Conservation (phyloP, 2,888 invertebrate species). For the Sarcophaga rosellei region DNA sequence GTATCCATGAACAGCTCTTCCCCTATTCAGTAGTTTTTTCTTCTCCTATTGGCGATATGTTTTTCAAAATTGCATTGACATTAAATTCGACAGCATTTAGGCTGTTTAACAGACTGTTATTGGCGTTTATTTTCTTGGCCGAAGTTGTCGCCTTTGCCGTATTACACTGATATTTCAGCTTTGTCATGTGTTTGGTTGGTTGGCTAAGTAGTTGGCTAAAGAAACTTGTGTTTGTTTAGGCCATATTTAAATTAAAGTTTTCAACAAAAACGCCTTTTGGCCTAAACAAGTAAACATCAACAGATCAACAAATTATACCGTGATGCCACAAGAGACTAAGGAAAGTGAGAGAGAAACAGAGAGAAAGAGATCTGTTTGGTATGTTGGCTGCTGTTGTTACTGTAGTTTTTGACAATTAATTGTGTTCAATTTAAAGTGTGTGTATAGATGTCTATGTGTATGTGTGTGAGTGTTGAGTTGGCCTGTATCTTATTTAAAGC, state of each 20-base stretch:
- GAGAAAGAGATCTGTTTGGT: constrained; percentile 56
- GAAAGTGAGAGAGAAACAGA: constrained; percentile 11
- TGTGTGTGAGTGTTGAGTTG: neutral
- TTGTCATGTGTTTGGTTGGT: constrained; percentile 5
- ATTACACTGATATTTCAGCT: constrained; percentile 48
- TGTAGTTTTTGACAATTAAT: constrained; percentile 57
- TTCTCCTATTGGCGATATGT: constrained; percentile 40
- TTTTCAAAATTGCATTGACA: constrained; percentile 67
- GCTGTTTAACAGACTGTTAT: constrained; percentile 61
- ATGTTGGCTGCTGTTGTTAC: constrained; percentile 38
- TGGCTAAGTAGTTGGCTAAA: neutral
- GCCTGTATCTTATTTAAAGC: neutral
- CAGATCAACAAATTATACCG: constrained; percentile 37
- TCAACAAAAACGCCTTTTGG: constrained; percentile 65
- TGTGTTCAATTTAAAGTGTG: constrained; percentile 57
- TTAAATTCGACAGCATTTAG: constrained; percentile 68
- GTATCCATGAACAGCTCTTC: neutral
- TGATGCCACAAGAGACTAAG: neutral
- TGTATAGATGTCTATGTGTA: constrained; percentile 15
- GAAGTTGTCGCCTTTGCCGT: neutral
- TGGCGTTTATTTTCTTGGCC: constrained; percentile 12
- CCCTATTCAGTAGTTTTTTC: neutral
- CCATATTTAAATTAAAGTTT: constrained; percentile 14
- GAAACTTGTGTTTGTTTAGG: constrained; percentile 6
- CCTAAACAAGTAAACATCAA: constrained; percentile 37